Percentiles rank a stretch among this genome's conserved stretches.
These are phyloP conservation scores for Eilema griseolum DNA, from an alignment of 2,888 invertebrate genomes.

Conservation along the genomic window DNA sequence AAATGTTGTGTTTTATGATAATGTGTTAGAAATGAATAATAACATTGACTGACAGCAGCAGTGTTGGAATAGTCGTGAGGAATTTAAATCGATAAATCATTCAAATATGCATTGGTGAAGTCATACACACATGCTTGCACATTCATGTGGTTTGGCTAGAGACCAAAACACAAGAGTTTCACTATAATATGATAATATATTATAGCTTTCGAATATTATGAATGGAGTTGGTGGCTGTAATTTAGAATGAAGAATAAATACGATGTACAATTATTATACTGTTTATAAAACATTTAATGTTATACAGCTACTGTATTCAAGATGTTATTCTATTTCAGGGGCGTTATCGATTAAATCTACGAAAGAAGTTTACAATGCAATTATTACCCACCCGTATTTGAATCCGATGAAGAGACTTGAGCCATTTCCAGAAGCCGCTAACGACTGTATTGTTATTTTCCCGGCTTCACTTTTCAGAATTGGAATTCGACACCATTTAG, in stretches of 20 bases:
- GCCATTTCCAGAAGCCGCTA: constrained; percentile 18
- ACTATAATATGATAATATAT: constrained; percentile 10
- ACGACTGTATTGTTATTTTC: constrained; percentile 23
- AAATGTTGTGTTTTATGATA: constrained; percentile 1
- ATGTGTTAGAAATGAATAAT: background rate
- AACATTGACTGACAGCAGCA: background rate
- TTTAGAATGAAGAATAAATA: background rate
- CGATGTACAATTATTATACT: background rate
- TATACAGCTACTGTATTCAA: background rate
- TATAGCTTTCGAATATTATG: background rate
- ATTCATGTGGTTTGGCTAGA: constrained; percentile 20
- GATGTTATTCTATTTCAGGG: background rate
- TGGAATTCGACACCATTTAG: constrained; percentile 44
- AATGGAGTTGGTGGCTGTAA: background rate
- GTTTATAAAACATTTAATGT: background rate
- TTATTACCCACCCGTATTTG: background rate
- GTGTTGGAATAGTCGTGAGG: background rate
- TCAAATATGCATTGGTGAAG: background rate
- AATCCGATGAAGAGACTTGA: constrained; percentile 8
- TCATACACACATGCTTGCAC: constrained; percentile 11
- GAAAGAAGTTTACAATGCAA: background rate
- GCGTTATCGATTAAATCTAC: background rate
- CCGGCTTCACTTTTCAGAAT: constrained; percentile 15
- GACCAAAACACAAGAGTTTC: constrained; percentile 17
- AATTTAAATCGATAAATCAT: constrained; percentile 8